Percentiles rank a stretch among this genome's conserved stretches.
Evolutionary conservation across 2,113 vertebrate species (phyloP).

Genomic region (Syngnathoides biaculeatus): DNA sequence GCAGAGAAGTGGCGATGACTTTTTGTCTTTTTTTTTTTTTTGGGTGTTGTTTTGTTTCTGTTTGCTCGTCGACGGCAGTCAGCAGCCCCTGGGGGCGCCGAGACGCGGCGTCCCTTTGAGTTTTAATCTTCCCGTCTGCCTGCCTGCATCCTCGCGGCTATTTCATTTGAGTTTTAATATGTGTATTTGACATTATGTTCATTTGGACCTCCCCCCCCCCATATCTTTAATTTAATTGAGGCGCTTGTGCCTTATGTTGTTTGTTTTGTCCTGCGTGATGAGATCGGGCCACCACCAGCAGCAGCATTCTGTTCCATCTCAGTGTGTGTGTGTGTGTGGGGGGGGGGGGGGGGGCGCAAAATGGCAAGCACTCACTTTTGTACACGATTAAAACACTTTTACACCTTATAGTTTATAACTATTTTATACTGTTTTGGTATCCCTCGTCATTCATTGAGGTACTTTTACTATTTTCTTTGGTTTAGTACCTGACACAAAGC

Average conservation of each 20-base stretch:
- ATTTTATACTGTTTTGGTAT: neutral
- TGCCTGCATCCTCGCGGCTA: conserved; percentile 66
- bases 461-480: neutral
- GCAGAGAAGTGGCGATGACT: conserved; percentile 40
- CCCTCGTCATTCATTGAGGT: neutral
- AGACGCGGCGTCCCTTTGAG: conserved; percentile 63
- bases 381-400: neutral
- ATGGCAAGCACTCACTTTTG: neutral
- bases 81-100: conserved; percentile 57
- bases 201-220: conserved; percentile 49
- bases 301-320: conserved; percentile 8
- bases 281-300: conserved; percentile 27
- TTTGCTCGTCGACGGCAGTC: conserved; percentile 62
- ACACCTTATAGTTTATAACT: neutral
- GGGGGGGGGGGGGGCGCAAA: neutral
- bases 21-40: too few relatives aligned
- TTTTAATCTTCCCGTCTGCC: conserved; percentile 72
- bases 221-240: conserved; percentile 69
- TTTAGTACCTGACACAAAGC: neutral
- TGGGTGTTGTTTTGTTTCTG: too few relatives aligned
- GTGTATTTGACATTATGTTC: conserved; percentile 75
- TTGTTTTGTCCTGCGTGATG: conserved; percentile 52
- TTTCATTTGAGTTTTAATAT: conserved; percentile 78
- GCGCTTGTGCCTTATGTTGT: conserved; percentile 59
- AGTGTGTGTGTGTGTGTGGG: too few relatives aligned